phyloP scores from a whole-genome alignment of 2,888 invertebrate genomes.

The Ectemnius lituratus region DNA sequence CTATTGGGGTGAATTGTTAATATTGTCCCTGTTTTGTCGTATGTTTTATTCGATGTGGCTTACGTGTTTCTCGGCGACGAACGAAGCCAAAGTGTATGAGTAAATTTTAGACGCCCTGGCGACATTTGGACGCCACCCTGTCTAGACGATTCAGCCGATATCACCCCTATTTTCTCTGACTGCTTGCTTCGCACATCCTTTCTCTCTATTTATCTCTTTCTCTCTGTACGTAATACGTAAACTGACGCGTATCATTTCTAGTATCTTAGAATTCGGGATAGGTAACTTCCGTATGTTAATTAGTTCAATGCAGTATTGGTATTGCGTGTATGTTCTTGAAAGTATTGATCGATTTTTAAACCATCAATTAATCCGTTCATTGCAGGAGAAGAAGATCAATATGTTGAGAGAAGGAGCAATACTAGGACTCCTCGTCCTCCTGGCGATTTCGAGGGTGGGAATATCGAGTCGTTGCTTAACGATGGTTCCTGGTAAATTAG shows the following conservation, averaged over 20 bases:
- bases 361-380: constrained; percentile 22
- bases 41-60: too few relatives aligned
- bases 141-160: constrained; percentile 30
- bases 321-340: background rate
- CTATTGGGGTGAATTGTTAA: too few relatives aligned
- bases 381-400: constrained; percentile 58
- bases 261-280: background rate
- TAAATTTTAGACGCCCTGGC: too few relatives aligned
- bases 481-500: constrained; percentile 65
- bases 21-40: too few relatives aligned
- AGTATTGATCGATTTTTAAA: too few relatives aligned
- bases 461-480: constrained; percentile 67
- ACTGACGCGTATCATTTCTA: too few relatives aligned
- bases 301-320: constrained; percentile 6
- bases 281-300: constrained; percentile 1
- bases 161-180: constrained; percentile 4
- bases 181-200: background rate
- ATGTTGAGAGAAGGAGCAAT: constrained; percentile 63
- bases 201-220: too few relatives aligned
- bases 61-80: too few relatives aligned
- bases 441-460: constrained; percentile 48
- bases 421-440: constrained; percentile 59
- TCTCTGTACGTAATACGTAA: too few relatives aligned
- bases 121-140: constrained; percentile 33
- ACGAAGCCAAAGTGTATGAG: too few relatives aligned